These are phyloP conservation scores for Alexandromys fortis DNA, from an alignment of 2,113 vertebrate species.

Conservation along the genomic window DNA sequence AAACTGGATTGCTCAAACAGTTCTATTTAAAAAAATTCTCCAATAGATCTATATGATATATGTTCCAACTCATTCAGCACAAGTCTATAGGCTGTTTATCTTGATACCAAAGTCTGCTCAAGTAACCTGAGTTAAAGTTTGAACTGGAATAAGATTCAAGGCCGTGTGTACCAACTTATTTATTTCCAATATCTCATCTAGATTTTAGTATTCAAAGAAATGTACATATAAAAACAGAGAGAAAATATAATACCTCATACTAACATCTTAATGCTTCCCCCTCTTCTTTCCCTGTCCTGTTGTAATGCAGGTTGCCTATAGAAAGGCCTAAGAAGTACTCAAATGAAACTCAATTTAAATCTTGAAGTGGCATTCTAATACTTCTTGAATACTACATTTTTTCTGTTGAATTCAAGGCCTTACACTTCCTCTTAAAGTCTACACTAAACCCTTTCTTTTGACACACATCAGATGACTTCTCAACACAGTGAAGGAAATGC, in stretches of 20 bases:
- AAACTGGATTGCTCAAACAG: slow-evolving; percentile 53
- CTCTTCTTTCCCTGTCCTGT: not conserved
- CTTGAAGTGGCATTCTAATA: not conserved
- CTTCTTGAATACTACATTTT: not conserved
- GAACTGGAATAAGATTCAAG: slow-evolving; percentile 62
- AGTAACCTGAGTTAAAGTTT: slow-evolving; percentile 67
- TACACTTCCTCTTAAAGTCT: not conserved
- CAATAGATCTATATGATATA: slow-evolving; percentile 38
- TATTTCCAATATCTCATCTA: slow-evolving; percentile 51
- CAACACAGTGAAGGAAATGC: not conserved
- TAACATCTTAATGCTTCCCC: not conserved
- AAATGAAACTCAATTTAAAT: not conserved
- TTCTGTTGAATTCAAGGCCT: not conserved
- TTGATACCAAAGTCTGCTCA: slow-evolving; percentile 59
- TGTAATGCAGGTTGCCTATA: not conserved
- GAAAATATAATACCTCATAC: slow-evolving; percentile 19
- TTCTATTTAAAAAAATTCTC: slow-evolving; percentile 66
- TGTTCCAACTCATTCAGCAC: slow-evolving; percentile 61
- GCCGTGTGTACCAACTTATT: not conserved
- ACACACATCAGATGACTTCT: not conserved
- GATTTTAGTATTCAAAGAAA: slow-evolving; percentile 59
- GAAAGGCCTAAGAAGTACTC: not conserved
- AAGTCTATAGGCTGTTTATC: slow-evolving; percentile 63
- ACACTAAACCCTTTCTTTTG: not conserved
- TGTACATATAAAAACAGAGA: not conserved